Base-by-base conservation (phyloP, 2,113 vertebrate species). In the Eupsittula cactorum region DNA sequence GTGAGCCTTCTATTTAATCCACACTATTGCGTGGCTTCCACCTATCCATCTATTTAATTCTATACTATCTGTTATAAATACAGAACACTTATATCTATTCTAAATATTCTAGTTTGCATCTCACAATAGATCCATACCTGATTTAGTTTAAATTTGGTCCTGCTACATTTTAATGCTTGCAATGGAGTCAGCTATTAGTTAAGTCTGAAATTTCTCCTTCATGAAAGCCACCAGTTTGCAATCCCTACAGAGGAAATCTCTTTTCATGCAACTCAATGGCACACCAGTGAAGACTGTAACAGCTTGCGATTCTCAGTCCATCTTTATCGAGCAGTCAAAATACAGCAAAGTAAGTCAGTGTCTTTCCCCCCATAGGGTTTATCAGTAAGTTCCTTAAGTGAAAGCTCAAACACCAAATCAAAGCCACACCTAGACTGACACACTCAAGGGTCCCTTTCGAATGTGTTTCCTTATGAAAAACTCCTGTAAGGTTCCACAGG, bases 291-390 rank as follows among this genome's bases (percentile, higher is more conserved):
- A 2, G 35, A 42, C 47, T 76, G 0, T 11, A 77, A 39, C 59
- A 69, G 78, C 70, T 52, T 28, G 69, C 19, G 81, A 75, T 57
- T 37, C 91, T 92, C 93, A 69, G 64, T 28, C 77, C 69, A 3
- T 82, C 95, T 93, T 76, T 79, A 17, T 2, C 18, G 50, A 92
- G 9, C 39, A 59, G 75, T 14, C 19, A 35, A 91, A 92, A 73
- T 7, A 14, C 35, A 75, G 69, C 80, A 87, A 97, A 95, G 84
- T 87, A 85, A 87, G 94, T 87, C 94, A 94, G 70, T 71, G 41
- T 42, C 82, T 16, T 83, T 80, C 21, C 16, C 74, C 37, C 55
- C 14, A 5, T 16, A 64, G 82, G 69, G 50, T 76, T 71, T 19
- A 8, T 27, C 77, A 63, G 60, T 25, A 60, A 71, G 86, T 67